Conservation (phyloP, 2,113 vertebrate species). For the Solea senegalensis region DNA sequence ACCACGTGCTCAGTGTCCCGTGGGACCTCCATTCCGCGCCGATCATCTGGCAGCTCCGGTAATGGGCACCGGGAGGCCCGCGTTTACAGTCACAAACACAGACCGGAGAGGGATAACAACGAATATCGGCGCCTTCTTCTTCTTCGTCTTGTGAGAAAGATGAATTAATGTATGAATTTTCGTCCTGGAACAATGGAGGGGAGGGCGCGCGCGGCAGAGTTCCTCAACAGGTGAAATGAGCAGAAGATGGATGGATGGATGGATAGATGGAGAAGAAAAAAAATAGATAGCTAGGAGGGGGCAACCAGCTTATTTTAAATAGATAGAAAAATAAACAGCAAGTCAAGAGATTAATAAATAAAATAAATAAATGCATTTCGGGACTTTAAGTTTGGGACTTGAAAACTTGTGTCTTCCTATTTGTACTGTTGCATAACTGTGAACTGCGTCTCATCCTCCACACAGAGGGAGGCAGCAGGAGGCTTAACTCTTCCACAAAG, state of each 20-base stretch:
- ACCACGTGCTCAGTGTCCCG: slow-evolving; percentile 94
- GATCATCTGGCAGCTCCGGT: slow-evolving; percentile 98
- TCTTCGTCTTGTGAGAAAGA: slow-evolving; percentile 31
- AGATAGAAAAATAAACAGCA: no score
- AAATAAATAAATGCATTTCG: no score
- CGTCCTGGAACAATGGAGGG: background rate
- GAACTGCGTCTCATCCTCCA: background rate
- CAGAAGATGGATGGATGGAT: background rate
- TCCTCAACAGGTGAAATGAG: slow-evolving; percentile 56
- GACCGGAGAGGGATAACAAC: slow-evolving; percentile 85
- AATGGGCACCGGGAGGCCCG: slow-evolving; percentile 98
- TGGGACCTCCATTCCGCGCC: slow-evolving; percentile 94
- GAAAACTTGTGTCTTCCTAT: no score
- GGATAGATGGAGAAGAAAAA: no score
- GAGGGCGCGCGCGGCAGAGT: background rate
- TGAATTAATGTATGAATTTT: slow-evolving; percentile 44
- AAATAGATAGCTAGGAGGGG: no score
- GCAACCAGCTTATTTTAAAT: no score
- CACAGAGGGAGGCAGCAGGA: background rate
- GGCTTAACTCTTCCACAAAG: background rate
- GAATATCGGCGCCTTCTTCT: slow-evolving; percentile 70
- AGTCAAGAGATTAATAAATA: no score
- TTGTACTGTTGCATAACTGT: background rate
- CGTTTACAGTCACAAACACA: slow-evolving; percentile 96
- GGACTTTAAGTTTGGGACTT: no score